Evolutionary conservation across 2,888 invertebrate genomes (phyloP).

Genomic region (Gordius sp.): DNA sequence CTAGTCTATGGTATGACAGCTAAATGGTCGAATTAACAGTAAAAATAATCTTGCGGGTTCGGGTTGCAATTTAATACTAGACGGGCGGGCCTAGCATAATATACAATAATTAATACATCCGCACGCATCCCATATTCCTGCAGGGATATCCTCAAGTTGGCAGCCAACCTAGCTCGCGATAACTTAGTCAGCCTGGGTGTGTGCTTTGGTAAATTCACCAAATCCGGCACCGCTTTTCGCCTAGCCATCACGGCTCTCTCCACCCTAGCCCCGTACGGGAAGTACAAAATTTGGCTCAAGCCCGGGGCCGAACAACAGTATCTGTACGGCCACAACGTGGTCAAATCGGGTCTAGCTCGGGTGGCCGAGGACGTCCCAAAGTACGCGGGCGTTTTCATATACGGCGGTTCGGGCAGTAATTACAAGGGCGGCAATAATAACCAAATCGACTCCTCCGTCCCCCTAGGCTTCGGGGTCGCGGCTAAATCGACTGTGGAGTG

Average conservation of each 20-base stretch:
- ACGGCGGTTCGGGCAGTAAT: neutral
- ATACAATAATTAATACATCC: too few species aligned
- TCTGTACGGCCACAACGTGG: neutral
- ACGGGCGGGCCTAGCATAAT: too few species aligned
- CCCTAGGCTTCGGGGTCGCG: constrained; percentile 5
- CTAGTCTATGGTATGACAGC: too few species aligned
- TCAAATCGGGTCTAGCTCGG: neutral
- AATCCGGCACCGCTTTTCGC: neutral
- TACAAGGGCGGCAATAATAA: too few species aligned
- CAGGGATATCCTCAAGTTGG: too few species aligned
- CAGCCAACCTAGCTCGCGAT: too few species aligned
- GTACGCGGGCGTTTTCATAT: constrained; percentile 1
- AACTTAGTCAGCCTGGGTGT: too few species aligned
- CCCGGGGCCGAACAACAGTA: neutral
- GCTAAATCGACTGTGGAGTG: neutral
- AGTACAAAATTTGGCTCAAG: constrained; percentile 10
- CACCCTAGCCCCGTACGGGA: neutral
- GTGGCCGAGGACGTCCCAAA: constrained; percentile 1
- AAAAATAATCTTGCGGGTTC: too few species aligned
- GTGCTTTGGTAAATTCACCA: neutral
- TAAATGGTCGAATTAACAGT: too few species aligned
- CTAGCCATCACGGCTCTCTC: neutral
- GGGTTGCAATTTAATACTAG: too few species aligned
- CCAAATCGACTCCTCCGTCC: neutral
- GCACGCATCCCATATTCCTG: too few species aligned